Base-by-base conservation (phyloP, 92 coral and sea anemone genomes). In the Actinostola sp. region DNA sequence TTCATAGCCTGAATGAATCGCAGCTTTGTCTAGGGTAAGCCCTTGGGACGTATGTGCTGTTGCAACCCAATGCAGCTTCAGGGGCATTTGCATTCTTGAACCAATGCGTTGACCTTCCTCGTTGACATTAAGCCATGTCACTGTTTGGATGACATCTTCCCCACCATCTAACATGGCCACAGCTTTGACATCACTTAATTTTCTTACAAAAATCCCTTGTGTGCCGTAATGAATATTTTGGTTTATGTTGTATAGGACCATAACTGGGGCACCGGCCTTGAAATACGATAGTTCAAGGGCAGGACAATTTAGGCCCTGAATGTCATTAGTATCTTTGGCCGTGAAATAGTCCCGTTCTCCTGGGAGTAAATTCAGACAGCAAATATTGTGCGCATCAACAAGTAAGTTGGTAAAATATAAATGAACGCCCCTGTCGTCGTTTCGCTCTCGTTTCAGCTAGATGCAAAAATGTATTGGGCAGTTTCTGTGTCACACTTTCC, bases 31-130 rank as follows among this genome's bases (percentile, higher is more conserved):
- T 16, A 68, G 32, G 1, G 39, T 27, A 2, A 81, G 69, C 31
- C 86, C 86, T 72, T 81, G 79, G 8, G 74, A 23, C 44, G 63
- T 81, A 30, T 78, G 76, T 6, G 60, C 39, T 9, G 83, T 78
- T 2, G 67, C 2, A 1, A 75, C 68, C 82, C 82, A 77, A 20
- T 66, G 25, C 28, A 77, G 55, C 57, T 57, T 67, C 5, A 67
- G 23, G 0, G 76, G 83, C 0, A 78, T 58, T 58, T 67, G 70
- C 2, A 2, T 15, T 6, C 75, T n/a, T 0, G 76, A 67, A 0
- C 83, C 76, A 33, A 77, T 49, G 4, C 1, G 8, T 7, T 56
- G 10, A 1, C 83, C 76, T 0, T 56, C 60, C 1, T 33, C 51
- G 26, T 78, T 33, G 1, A 42, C 58, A 26, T 78, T 78, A 7